A percentile compares a stretch with the other conserved stretches of the same genome.
Conservation (phyloP, 2,888 invertebrate species). For the Eutolmus rufibarbis region DNA sequence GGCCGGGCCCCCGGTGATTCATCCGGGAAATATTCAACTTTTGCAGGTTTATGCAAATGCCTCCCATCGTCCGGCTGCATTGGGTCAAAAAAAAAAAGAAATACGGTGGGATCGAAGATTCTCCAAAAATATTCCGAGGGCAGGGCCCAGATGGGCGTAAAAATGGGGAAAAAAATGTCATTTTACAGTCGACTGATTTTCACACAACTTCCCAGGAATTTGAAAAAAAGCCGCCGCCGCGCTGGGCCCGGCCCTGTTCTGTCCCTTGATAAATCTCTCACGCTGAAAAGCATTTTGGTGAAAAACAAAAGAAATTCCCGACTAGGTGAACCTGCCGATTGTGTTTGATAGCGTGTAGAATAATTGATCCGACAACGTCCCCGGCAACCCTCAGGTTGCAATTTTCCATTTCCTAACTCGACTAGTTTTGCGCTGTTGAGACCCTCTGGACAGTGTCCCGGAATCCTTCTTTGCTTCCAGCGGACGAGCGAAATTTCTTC, state of each 20-base stretch:
- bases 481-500: not conserved
- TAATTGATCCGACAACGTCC: constrained; percentile 49
- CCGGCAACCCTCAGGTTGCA: constrained; percentile 21
- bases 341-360: constrained; percentile 51
- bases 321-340: constrained; percentile 40
- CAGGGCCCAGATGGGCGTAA: not conserved
- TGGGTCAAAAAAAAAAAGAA: not conserved
- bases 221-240: not conserved
- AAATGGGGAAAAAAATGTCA: not conserved
- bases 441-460: not conserved
- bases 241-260: not conserved
- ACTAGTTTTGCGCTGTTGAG: not conserved
- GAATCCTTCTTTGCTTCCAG: not conserved
- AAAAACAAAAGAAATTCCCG: constrained; percentile 18
- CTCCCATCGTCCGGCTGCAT: not conserved
- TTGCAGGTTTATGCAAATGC: not conserved
- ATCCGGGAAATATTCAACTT: not conserved
- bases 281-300: not conserved
- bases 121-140: not conserved
- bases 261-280: constrained; percentile 17
- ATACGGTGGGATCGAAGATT: not conserved
- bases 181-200: constrained; percentile 24
- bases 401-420: constrained; percentile 23
- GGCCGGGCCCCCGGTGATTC: not conserved
- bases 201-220: constrained; percentile 25